Evolutionary conservation across 2,797 vertebrate genomes (phyloP), one percentile per base, ranked within the genome.

Genomic region (Premnoplex brunnescens): DNA sequence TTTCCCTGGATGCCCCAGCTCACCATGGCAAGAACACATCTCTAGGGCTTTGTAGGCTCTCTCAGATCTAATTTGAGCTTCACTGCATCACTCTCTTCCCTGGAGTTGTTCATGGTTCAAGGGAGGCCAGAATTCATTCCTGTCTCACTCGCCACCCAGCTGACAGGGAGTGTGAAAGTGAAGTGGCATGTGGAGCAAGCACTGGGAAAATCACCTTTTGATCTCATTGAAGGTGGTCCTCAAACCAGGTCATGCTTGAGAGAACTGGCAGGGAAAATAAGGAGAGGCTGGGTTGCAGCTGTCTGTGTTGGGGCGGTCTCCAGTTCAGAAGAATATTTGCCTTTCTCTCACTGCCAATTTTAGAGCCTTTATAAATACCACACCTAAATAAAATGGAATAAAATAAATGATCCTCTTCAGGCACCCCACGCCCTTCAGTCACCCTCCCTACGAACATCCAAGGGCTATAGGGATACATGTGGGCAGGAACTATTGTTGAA

Each of bases 141-240:
- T 87, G 51, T 51, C 67, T 93, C 68, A 78, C 64, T 82, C 12
- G 1, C 62, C 75, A 80, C 78, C 48, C 77, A 87, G 56, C 12
- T 76, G 84, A 79, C 69, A 90, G 71, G 64, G 59, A 68, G 39
- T 34, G 37, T 77, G 88, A 86, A 95, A 91, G 69, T 69, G 60
- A 86, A 92, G 89, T 74, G 73, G 46, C 63, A 54, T 60, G 69
- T 41, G 79, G 68, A 68, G 60, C 81, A 77, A 89, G 72, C 68
- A 46, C 24, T 84, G 74, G 88, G 92, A 89, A 91, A 95, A 95
- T 88, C 91, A 96, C 84, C 85, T 91, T 91, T 89, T 93, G 88
- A 81, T 96, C 93, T 94, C 96, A 60, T 59, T 81, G 92, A 94
- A 96, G 97, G 96, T 96, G 96, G 96, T 97, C 95, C 87, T 93